These are phyloP conservation scores for Antheraea assamensis DNA, from an alignment of 2,888 invertebrate species.

Conservation along the genomic window DNA sequence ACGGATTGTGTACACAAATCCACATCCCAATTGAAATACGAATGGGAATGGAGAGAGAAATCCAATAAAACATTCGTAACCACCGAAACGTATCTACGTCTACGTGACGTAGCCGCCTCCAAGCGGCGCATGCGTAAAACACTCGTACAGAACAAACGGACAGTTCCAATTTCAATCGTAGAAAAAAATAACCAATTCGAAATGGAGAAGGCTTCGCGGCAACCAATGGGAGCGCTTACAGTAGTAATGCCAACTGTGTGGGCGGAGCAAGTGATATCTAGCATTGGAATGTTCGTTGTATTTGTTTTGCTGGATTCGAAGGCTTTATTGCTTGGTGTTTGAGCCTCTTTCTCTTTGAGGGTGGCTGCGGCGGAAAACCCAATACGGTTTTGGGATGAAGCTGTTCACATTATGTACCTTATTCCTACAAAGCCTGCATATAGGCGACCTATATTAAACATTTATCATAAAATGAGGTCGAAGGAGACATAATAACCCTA, in stretches of 20 bases:
- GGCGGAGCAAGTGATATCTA: constrained; percentile 82
- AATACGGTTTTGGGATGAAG: constrained; percentile 71
- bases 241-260: constrained; percentile 82
- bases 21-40: constrained; percentile 72
- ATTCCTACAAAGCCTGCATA: constrained; percentile 57
- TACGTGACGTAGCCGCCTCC: constrained; percentile 77
- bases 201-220: constrained; percentile 79
- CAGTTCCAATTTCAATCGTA: constrained; percentile 80
- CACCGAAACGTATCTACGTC: constrained; percentile 75
- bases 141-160: constrained; percentile 74
- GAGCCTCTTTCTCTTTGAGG: constrained; percentile 79
- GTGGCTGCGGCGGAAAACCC: constrained; percentile 72
- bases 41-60: constrained; percentile 73
- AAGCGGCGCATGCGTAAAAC: constrained; percentile 68
- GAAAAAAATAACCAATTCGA: constrained; percentile 82
- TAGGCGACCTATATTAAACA: constrained; percentile 27
- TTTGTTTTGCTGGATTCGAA: constrained; percentile 79
- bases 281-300: constrained; percentile 82
- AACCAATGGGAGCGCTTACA: constrained; percentile 78
- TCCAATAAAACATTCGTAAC: constrained; percentile 80
- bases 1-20: constrained; percentile 61
- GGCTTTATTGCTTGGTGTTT: constrained; percentile 79
- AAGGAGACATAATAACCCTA: not conserved
- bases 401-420: constrained; percentile 73
- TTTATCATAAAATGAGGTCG: not conserved